Conservation (phyloP, 2,113 vertebrate genomes). For the Antechinus flavipes region DNA sequence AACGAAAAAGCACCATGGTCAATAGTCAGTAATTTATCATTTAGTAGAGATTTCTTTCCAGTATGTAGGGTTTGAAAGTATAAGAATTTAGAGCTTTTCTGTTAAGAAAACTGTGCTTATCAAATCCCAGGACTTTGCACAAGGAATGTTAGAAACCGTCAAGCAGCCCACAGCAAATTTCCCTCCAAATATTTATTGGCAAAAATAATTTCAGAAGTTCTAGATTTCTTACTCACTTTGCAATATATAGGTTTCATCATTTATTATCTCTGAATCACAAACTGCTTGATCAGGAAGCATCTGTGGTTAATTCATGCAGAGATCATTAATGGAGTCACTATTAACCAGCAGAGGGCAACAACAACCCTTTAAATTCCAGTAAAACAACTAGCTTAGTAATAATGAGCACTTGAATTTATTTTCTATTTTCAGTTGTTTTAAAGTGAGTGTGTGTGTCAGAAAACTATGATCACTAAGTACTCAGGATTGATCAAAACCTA, state of each 20-base stretch:
- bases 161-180: constrained; percentile 44
- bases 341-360: constrained; percentile 73
- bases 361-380: constrained; percentile 73
- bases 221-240: background rate
- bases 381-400: constrained; percentile 73
- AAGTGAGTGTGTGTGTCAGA: constrained; percentile 49
- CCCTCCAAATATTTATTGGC: constrained; percentile 19
- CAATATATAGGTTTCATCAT: constrained; percentile 15
- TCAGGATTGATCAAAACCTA: constrained; percentile 56
- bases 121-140: constrained; percentile 27
- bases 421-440: constrained; percentile 62
- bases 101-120: constrained; percentile 63
- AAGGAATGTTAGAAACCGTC: constrained; percentile 38
- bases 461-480: constrained; percentile 53
- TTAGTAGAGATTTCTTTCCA: constrained; percentile 34
- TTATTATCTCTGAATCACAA: constrained; percentile 44
- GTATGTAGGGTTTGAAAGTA: constrained; percentile 45
- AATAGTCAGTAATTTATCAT: constrained; percentile 50
- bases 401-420: constrained; percentile 47
- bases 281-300: constrained; percentile 39
- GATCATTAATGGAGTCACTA: constrained; percentile 72
- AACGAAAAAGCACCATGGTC: constrained; percentile 60
- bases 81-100: constrained; percentile 49
- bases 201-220: constrained; percentile 47
- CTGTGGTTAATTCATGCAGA: constrained; percentile 62